phyloP scores from a whole-genome alignment of 2,113 vertebrate species.

The Microcebus tavaratra region DNA sequence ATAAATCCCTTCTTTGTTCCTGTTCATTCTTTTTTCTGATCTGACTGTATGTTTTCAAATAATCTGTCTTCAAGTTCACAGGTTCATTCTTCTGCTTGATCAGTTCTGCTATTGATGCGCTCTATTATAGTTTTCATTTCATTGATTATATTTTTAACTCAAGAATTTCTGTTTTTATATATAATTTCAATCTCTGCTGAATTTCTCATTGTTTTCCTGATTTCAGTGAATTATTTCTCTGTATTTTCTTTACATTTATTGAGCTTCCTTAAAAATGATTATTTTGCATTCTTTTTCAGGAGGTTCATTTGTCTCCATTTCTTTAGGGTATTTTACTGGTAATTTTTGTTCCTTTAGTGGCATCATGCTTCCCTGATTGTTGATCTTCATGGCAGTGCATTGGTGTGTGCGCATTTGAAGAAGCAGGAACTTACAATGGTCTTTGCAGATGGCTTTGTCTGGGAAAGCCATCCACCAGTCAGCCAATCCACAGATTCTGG shows the following conservation, averaged over 20 bases:
- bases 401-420: neutral
- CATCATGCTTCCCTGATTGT: neutral
- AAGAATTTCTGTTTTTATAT: neutral
- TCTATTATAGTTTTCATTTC: neutral
- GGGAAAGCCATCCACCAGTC: neutral
- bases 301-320: neutral
- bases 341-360: conserved; percentile 1
- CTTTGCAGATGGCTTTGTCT: neutral
- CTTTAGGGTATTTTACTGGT: neutral
- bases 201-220: neutral
- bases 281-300: neutral
- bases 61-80: neutral
- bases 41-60: neutral
- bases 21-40: neutral
- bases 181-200: neutral
- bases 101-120: neutral
- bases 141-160: neutral
- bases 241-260: neutral
- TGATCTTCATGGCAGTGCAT: neutral
- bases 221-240: neutral
- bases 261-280: neutral
- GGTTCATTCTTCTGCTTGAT: neutral
- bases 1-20: neutral
- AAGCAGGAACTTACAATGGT: neutral
- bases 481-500: neutral